Conservation (phyloP, 2,888 invertebrate species). For the Elaeidobius kamerunicus region DNA sequence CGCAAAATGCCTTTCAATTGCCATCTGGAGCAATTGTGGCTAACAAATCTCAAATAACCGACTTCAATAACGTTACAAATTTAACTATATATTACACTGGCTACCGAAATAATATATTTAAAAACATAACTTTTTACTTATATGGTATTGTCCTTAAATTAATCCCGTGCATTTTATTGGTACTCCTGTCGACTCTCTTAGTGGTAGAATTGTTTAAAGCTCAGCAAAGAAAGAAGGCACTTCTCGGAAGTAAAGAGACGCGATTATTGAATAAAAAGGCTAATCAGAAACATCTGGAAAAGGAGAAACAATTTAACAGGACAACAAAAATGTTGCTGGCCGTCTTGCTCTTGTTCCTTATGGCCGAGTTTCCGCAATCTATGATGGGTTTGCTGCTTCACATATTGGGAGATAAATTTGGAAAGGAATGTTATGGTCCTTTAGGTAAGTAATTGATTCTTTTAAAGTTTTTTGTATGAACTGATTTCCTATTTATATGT, state of each 20-base stretch:
- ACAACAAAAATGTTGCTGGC: constrained; percentile 88
- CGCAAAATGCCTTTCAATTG: constrained; percentile 42
- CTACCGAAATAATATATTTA: constrained; percentile 32
- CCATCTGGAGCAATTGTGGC: constrained; percentile 49
- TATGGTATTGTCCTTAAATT: constrained; percentile 91
- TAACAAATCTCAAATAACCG: constrained; percentile 13
- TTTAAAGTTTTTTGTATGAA: not conserved
- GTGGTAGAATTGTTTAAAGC: constrained; percentile 77
- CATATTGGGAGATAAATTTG: constrained; percentile 70
- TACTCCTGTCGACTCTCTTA: constrained; percentile 73
- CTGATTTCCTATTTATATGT: no score
- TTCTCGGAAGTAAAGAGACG: constrained; percentile 43
- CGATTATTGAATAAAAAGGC: constrained; percentile 36
- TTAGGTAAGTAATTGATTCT: constrained; percentile 53
- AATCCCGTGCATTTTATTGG: constrained; percentile 83
- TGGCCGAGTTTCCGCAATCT: constrained; percentile 88
- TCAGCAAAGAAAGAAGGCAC: constrained; percentile 63
- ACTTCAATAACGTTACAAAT: constrained; percentile 26
- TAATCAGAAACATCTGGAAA: constrained; percentile 41
- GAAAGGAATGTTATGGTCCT: constrained; percentile 73
- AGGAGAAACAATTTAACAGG: constrained; percentile 69
- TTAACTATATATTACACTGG: constrained; percentile 32
- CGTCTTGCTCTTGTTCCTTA: constrained; percentile 77
- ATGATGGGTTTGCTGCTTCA: constrained; percentile 76
- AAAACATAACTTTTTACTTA: constrained; percentile 64